Conservation (phyloP, 1,140 invertebrate species). For the Drosophila subpulchrella region DNA sequence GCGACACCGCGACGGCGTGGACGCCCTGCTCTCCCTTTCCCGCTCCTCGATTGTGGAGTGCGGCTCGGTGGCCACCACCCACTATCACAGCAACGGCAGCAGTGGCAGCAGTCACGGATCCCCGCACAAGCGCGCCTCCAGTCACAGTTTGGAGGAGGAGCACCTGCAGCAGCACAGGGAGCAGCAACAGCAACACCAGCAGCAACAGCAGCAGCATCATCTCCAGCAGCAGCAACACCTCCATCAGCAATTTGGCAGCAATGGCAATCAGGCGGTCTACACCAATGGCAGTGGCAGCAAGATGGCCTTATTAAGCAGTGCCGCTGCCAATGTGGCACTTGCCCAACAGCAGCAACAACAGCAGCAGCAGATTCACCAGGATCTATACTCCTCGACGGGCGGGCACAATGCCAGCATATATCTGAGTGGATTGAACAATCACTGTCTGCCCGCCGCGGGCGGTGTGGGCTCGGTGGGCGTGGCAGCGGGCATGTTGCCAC, state of each 20-base stretch:
- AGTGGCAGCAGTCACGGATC: slow-evolving; percentile 74
- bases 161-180: slow-evolving; percentile 30
- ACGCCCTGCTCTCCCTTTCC: slow-evolving; percentile 87
- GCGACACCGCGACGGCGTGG: slow-evolving; percentile 91
- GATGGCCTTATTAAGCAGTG: slow-evolving; percentile 75
- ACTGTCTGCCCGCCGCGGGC: slow-evolving; percentile 14
- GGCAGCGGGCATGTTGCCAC: slow-evolving; percentile 21
- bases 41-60: slow-evolving; percentile 69
- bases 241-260: slow-evolving; percentile 29
- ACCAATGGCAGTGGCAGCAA: slow-evolving; percentile 72
- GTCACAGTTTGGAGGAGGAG: slow-evolving; percentile 75
- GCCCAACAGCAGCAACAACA: slow-evolving; percentile 58
- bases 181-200: slow-evolving; percentile 37
- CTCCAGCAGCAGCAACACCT: slow-evolving; percentile 31
- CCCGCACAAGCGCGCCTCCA: slow-evolving; percentile 80
- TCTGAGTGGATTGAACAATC: slow-evolving; percentile 23
- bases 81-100: slow-evolving; percentile 70
- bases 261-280: slow-evolving; percentile 36
- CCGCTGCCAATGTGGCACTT: slow-evolving; percentile 63
- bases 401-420: slow-evolving; percentile 26
- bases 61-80: slow-evolving; percentile 61
- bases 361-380: slow-evolving; percentile 45
- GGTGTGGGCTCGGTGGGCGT: slow-evolving; percentile 4
- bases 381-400: slow-evolving; percentile 15
- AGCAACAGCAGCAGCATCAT: slow-evolving; percentile 29